phyloP scores from a whole-genome alignment of 2,113 vertebrate species.

The Lycaon pictus region DNA sequence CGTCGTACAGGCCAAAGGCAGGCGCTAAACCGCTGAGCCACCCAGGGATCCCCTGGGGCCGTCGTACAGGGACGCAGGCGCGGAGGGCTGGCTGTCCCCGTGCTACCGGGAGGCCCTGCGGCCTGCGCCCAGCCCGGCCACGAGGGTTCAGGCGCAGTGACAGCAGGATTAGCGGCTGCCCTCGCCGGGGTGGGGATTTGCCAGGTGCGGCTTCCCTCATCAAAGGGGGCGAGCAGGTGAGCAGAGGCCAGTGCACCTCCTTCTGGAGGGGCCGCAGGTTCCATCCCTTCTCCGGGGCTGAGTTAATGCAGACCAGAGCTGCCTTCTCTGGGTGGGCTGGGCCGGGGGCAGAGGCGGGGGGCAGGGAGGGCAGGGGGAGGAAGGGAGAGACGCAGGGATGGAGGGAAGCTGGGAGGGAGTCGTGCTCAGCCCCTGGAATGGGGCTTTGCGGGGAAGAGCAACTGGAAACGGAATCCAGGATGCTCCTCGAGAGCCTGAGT shows the following conservation, averaged over 20 bases:
- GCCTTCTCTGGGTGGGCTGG: background rate
- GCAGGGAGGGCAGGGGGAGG: rapidly evolving
- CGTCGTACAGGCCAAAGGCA: background rate
- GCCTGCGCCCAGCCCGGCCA: background rate
- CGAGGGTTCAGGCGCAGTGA: background rate
- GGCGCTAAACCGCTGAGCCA: too few species aligned
- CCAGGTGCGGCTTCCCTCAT: background rate
- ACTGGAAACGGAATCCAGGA: background rate
- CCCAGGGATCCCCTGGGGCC: too few species aligned
- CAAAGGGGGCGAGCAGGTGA: background rate
- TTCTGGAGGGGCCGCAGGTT: background rate
- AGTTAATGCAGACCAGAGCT: background rate
- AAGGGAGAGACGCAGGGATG: background rate
- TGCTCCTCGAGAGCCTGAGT: background rate
- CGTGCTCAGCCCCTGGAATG: background rate
- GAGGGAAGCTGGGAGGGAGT: background rate
- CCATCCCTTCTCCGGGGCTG: background rate
- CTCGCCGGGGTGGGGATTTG: background rate
- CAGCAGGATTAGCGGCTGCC: background rate
- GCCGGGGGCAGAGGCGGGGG: background rate
- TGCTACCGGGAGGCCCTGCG: background rate
- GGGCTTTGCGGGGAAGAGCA: background rate
- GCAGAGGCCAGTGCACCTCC: background rate
- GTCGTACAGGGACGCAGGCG: background rate
- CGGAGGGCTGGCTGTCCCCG: background rate